Evolutionary conservation across 2,888 invertebrate species (phyloP), one percentile per base, ranked within the genome.

Genomic region (Catocala sponsa): DNA sequence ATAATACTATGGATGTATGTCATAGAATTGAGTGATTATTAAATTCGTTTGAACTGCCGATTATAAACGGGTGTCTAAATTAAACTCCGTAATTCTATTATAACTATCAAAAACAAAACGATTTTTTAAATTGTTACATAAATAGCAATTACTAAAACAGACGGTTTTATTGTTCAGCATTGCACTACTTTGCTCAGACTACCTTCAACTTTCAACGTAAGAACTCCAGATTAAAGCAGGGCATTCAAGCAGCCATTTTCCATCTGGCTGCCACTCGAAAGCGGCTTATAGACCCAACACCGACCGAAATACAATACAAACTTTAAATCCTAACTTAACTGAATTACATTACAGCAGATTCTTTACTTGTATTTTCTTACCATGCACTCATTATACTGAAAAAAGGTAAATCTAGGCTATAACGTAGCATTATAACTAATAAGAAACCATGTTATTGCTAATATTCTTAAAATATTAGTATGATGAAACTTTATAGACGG

Each of bases 301-400:
- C 11, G 41, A 52, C 51, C 51, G 15, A 51, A 51, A 51, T 38
- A 38, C 50, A 50, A 50, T n/a, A 50, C 25, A 48, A 33, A 33
- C 12, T 51, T 51, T 41, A 47, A 47, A 47, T 9, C 47, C 47
- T 5, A 25, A 51, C 51, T 1, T 38, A 41, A 51, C 51, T 51
- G 12, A 13, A 41, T 49, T 11, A 32, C n/a, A 6, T 38, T 51
- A 13, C 10, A 51, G 13, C 9, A 41, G 9, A 12, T 32, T 49
- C 32, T 33, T 49, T n/a, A 6, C 49, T 15, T 10, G 6, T 13
- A 12, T 51, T 51, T 32, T 38, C 12, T 51, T 7, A 7, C 35
- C 9, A 38, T 9, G 9, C 13, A 35, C 10, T 35, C 50, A 50
- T 50, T 50, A 51, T 51, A 32, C 35, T 9, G 25, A 50, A 51